Evolutionary conservation across 1,140 invertebrate species (phyloP), one percentile per base, ranked within the genome.

Genomic region (Ceratina japonica): DNA sequence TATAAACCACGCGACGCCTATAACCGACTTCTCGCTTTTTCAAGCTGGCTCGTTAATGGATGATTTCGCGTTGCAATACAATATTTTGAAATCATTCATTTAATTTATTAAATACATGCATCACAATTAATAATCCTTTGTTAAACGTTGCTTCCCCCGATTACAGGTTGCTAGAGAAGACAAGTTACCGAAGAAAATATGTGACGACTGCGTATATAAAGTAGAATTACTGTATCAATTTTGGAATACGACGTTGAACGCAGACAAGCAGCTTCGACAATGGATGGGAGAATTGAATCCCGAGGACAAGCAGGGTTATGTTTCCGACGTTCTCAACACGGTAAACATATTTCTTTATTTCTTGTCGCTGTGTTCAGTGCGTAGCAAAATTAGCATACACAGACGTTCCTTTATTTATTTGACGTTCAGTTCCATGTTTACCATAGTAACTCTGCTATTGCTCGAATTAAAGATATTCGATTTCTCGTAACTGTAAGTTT

Each of bases 111-210:
- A 15, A 22, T 66, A 44, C 37, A 44, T 7, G 37, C 3, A 44
- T 44, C 10, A 2, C 37, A 44, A 44, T 44, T 7, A 44, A 7
- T 44, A 2, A 44, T 44, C 37, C 5, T 44, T 44, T 44, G 58
- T 79, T 82, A 20, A 83, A 54, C 18, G 56, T 44, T 44, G 37
- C 10, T 44, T 10, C 37, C 10, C 65, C 51, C 84, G 63, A 54
- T 86, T 92, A 31, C 86, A 94, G 94, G 91, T 94, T 37, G 90
- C 90, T 13, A 90, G 90, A 86, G 93, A 94, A 82, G 94, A 94
- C 80, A 93, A 93, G 88, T 90, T 95, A 89, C 94, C 94, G 59
- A 94, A 94, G 88, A 94, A 94, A 86, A 94, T 95, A 90, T 94
- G 94, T 86, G 92, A 94, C 82, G 92, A 92, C 44, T 95, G 94